phyloP scores from a whole-genome alignment of 1,140 invertebrate genomes.

The Ptiloglossa arizonensis region DNA sequence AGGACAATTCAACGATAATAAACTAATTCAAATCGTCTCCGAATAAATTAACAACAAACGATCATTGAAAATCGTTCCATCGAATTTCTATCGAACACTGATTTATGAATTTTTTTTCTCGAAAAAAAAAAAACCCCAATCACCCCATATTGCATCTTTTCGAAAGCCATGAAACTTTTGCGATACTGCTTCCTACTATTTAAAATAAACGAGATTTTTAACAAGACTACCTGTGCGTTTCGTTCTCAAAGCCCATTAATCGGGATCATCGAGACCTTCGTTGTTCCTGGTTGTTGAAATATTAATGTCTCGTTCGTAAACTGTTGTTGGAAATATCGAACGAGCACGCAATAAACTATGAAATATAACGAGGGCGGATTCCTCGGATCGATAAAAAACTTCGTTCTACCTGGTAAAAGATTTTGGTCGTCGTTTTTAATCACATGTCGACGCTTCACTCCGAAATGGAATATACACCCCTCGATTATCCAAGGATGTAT shows the following conservation, averaged over 20 bases:
- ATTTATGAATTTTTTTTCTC: too few relatives aligned
- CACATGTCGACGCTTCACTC: background rate
- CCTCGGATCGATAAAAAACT: constrained; percentile 15
- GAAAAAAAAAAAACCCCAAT: too few relatives aligned
- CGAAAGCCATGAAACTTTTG: background rate
- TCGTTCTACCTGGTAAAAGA: background rate
- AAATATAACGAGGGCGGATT: constrained; percentile 1
- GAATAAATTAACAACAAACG: too few relatives aligned
- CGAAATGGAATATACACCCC: too few relatives aligned
- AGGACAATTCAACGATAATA: too few relatives aligned
- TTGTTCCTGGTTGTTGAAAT: constrained; percentile 7
- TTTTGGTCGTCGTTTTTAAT: background rate
- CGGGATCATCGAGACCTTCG: background rate
- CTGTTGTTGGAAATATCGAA: constrained; percentile 18
- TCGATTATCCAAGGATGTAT: too few relatives aligned
- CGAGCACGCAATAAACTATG: constrained; percentile 32
- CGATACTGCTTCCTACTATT: background rate
- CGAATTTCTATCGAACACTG: background rate
- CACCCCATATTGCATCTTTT: background rate
- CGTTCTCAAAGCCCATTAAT: constrained; percentile 10
- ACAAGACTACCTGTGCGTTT: background rate
- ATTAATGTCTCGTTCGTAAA: constrained; percentile 7
- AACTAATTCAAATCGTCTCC: too few relatives aligned
- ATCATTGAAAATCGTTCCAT: too few relatives aligned
- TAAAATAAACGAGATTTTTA: too few relatives aligned